Evolutionary conservation across 2,888 invertebrate species (phyloP), one percentile per base, ranked within the genome.

Genomic region (Trilocha varians): DNA sequence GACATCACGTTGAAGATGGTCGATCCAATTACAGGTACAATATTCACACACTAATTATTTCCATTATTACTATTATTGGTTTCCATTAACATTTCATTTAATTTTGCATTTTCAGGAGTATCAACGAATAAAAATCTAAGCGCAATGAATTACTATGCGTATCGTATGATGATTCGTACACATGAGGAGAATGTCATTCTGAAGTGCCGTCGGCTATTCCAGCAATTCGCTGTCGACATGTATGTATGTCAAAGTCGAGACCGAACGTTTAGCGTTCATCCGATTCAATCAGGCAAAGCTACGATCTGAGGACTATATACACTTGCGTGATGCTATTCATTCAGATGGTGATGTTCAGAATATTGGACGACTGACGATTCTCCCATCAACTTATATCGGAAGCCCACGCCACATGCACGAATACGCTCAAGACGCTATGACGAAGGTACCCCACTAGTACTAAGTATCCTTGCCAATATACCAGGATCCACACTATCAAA

Each of bases 21-120:
- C 34, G 42, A 49, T 47, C 45, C 47, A 43, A 44, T 42, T 42
- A 47, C 45, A 45, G 45, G 46, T 49, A 47, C 46, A 51, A 57
- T 89, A 87, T 54, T 66, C 62, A n/a, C 80, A 37, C 1, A 32
- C 15, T 3, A 35, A 35, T 35, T 35, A 35, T 35, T 35, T 13
- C 35, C 14, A 35, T 36, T 17, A 18, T 34, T 13, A 14, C 14
- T 48, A 47, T 46, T 46, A 47, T 49, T 51, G 51, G 45, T 47
- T 47, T 49, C 46, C 45, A 49, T 49, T 47, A 51, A 49, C 46
- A 50, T 45, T 50, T 44, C 46, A 47, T 51, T 51, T 49, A 45
- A 49, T 46, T 49, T 49, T 52, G 47, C 46, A 48, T 46, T 46
- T 41, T 34, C 41, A 41, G 41, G 38, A 34, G 11, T 38, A 41